A percentile compares a stretch with the other conserved stretches of the same genome.
Evolutionary conservation across 1,140 invertebrate species (phyloP).

Genomic region (Druon quercuslanigerum): DNA sequence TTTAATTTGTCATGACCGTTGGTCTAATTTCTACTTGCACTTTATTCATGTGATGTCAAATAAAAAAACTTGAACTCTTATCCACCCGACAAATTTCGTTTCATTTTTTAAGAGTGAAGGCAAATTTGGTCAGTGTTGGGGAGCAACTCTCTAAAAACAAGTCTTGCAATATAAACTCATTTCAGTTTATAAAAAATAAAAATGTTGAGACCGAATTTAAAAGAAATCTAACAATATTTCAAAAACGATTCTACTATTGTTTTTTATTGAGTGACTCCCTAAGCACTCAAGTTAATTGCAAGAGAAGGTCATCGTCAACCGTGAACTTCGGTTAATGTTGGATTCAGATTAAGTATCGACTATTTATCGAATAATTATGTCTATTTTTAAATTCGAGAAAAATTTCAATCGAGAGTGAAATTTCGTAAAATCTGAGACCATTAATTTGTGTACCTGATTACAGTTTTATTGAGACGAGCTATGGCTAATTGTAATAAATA

Average conservation of each 20-base stretch:
- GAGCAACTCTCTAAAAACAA: too few relatives aligned
- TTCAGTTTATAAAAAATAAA: too few relatives aligned
- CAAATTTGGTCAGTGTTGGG: too few relatives aligned
- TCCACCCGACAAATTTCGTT: not conserved
- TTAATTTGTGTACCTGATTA: too few relatives aligned
- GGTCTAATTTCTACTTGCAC: constrained; percentile 20
- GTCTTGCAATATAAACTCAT: too few relatives aligned
- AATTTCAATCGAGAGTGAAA: not conserved
- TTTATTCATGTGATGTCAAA: constrained; percentile 19
- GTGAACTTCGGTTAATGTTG: not conserved
- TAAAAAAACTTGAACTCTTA: not conserved
- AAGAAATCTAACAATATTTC: too few relatives aligned
- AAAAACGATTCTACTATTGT: too few relatives aligned
- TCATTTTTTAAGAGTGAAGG: too few relatives aligned
- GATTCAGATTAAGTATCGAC: not conserved
- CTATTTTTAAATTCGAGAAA: not conserved
- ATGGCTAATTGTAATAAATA: constrained; percentile 17
- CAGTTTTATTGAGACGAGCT: not conserved
- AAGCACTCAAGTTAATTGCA: not conserved
- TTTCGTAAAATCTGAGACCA: too few relatives aligned
- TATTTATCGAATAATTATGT: not conserved
- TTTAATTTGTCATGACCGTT: constrained; percentile 26
- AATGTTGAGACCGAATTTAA: too few relatives aligned
- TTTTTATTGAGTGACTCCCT: too few relatives aligned
- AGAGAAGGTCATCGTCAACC: not conserved